Evolutionary conservation across 2,888 invertebrate genomes (phyloP).

Genomic region (Hypomecis atomaria): DNA sequence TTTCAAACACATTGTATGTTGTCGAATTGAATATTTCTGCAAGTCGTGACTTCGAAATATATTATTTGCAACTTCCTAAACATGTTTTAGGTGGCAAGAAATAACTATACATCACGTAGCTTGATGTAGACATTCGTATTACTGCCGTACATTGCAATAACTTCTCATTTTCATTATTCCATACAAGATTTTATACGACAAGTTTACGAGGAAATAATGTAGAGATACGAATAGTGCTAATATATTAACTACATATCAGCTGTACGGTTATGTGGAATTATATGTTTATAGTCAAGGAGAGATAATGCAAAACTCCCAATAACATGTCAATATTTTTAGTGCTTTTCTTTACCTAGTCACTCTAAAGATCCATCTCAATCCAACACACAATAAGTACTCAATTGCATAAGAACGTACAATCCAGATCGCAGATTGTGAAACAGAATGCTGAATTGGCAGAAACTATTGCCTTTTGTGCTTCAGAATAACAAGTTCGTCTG

Average conservation of each 20-base stretch:
- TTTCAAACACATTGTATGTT: neutral
- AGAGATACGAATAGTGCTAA: slow-evolving; percentile 15
- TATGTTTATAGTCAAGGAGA: neutral
- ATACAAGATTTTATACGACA: neutral
- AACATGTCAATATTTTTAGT: neutral
- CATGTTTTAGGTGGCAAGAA: neutral
- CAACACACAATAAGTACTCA: neutral
- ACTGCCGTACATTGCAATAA: slow-evolving; percentile 8
- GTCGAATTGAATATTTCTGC: too few relatives aligned
- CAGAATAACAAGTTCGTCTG: slow-evolving; percentile 33
- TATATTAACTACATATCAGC: slow-evolving; percentile 14
- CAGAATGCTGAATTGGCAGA: slow-evolving; percentile 29
- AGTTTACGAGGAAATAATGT: slow-evolving; percentile 15
- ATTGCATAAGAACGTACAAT: slow-evolving; percentile 15
- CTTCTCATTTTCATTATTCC: slow-evolving; percentile 7
- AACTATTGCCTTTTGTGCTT: slow-evolving; percentile 33
- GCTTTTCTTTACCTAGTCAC: neutral
- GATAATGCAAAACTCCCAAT: neutral
- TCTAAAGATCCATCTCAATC: slow-evolving; percentile 2
- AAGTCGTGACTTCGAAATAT: neutral
- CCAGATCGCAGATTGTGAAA: slow-evolving; percentile 21
- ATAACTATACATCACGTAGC: neutral
- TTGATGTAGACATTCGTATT: neutral
- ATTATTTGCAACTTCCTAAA: neutral
- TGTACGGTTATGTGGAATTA: neutral